Conservation (phyloP, 2,797 vertebrate species). For the Sandelia bainsii region DNA sequence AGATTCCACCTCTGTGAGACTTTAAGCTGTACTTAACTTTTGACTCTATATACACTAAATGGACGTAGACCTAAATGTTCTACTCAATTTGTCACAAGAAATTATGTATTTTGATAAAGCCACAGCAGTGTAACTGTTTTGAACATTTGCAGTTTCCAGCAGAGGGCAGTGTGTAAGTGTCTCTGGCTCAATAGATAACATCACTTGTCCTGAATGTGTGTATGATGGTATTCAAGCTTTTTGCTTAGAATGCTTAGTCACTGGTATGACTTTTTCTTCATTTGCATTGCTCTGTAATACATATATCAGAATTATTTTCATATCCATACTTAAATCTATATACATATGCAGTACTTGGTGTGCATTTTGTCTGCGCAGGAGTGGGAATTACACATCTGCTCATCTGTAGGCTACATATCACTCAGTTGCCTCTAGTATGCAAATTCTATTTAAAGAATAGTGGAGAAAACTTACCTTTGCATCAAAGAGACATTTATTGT, state of each 20-base stretch:
- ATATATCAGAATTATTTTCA: background rate
- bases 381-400: background rate
- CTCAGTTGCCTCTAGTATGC: background rate
- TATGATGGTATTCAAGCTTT: slow-evolving; percentile 14
- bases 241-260: slow-evolving; percentile 18
- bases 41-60: background rate
- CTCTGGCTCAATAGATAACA: slow-evolving; percentile 14
- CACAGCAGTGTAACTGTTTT: background rate
- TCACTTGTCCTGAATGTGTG: background rate
- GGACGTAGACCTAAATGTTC: background rate
- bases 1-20: background rate
- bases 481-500: background rate
- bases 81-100: background rate
- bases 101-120: background rate
- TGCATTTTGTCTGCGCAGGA: background rate
- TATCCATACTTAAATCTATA: no score
- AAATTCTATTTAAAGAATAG: background rate
- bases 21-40: background rate
- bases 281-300: slow-evolving; percentile 2
- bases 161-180: slow-evolving; percentile 75
- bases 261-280: background rate
- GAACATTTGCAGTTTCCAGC: slow-evolving; percentile 53
- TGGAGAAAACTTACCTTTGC: background rate
- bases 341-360: no score
- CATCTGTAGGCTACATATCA: background rate